A percentile compares a stretch with the other conserved stretches of the same genome.
Conservation (phyloP, 2,113 vertebrate genomes). For the Acanthisitta chloris region DNA sequence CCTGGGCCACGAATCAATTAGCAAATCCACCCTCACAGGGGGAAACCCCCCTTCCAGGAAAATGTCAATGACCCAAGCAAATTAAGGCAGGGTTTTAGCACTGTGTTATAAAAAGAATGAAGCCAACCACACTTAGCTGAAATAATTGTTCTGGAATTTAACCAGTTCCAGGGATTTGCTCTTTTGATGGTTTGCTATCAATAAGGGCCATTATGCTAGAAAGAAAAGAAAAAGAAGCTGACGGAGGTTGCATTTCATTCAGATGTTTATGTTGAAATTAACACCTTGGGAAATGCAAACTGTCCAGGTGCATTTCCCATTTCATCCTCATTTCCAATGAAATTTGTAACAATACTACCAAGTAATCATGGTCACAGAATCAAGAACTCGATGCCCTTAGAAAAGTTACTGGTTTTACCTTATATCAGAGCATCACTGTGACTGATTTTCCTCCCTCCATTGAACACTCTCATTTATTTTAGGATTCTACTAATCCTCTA, state of each 20-base stretch:
- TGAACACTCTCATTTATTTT: background rate
- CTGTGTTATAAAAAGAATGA: background rate
- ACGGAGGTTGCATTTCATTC: background rate
- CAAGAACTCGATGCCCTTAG: accelerated
- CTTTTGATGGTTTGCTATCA: background rate
- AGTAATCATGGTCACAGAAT: background rate
- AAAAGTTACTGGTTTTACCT: background rate
- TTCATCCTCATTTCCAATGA: background rate
- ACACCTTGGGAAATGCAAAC: background rate
- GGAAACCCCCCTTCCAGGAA: background rate
- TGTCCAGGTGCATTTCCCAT: background rate
- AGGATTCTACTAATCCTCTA: background rate
- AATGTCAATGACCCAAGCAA: background rate
- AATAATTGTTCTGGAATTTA: background rate
- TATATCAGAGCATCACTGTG: background rate
- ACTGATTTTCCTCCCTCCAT: background rate
- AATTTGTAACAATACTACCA: background rate
- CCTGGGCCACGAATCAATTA: background rate
- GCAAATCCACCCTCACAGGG: background rate
- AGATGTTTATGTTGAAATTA: background rate
- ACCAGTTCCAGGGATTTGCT: background rate
- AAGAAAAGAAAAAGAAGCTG: background rate
- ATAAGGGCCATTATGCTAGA: background rate
- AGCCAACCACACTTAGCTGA: background rate
- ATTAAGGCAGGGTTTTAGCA: background rate